Evolutionary conservation across 1,140 invertebrate genomes (phyloP).

Genomic region (Holcopasites calliopsidis): DNA sequence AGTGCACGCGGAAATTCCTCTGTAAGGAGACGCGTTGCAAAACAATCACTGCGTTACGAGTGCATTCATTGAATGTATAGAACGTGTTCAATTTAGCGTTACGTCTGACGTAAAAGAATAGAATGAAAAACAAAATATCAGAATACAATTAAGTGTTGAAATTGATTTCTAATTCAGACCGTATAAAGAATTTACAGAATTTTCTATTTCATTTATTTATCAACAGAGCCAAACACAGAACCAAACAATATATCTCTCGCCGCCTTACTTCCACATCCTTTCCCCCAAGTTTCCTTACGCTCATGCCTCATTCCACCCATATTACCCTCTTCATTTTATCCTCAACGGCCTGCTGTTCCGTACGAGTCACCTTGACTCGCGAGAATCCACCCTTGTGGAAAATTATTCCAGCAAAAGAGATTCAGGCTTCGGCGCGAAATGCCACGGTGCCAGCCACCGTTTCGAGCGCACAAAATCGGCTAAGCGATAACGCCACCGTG

Average conservation of each 20-base stretch:
- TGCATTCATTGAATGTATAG: not conserved
- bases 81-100: not conserved
- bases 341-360: not conserved
- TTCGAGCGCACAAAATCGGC: conserved; percentile 35
- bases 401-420: conserved; percentile 52
- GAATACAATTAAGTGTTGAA: not conserved
- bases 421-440: not conserved
- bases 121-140: not conserved
- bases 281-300: too few relatives aligned
- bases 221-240: too few relatives aligned
- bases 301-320: too few relatives aligned
- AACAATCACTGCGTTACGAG: not conserved
- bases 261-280: too few relatives aligned
- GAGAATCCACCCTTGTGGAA: conserved; percentile 49
- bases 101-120: too few relatives aligned
- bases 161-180: too few relatives aligned
- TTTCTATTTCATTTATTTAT: too few relatives aligned
- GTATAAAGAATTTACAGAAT: too few relatives aligned
- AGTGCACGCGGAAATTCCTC: too few relatives aligned
- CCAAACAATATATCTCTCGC: too few relatives aligned
- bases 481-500: conserved; percentile 30
- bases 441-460: not conserved
- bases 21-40: not conserved
- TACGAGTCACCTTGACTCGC: conserved; percentile 1
- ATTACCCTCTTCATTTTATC: too few relatives aligned